Evolutionary conservation across 2,888 invertebrate genomes (phyloP), one percentile per base, ranked within the genome.

Genomic region (Molorchus minor): DNA sequence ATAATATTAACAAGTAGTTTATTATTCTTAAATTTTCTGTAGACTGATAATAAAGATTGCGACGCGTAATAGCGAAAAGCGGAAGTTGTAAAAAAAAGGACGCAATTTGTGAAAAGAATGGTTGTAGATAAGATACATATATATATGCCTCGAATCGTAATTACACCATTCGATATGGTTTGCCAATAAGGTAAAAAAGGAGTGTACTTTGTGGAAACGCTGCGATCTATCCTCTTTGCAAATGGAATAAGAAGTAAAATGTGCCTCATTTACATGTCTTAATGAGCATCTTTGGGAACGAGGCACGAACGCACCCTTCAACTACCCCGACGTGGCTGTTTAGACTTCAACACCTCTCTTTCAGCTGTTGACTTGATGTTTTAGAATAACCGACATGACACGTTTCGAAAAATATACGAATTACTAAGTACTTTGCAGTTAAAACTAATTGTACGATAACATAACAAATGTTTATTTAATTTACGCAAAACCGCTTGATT

Each of bases 221-320:
- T 65, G 62, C 64, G 67, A 62, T 68, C 76, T 75, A 76, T 78
- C 74, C 74, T 77, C 78, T 77, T 75, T 72, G 76, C 75, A 76
- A 78, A 77, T 78, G 77, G 74, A 74, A 72, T 75, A 77, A 77
- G 78, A 78, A 76, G 78, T 77, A 78, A 78, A 78, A 78, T 78
- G 75, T 75, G 75, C 71, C 76, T 79, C 77, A 79, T 79, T 79
- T 79, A 78, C 78, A 79, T 79, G 74, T 76, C 78, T 78, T 78
- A 78, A 79, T 79, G 77, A 79, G 77, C 76, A 76, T 76, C 78
- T 79, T 78, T 77, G 77, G 76, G 74, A 71, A 74, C 75, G 66
- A 73, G 70, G 75, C 76, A 75, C 75, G 75, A 73, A 71, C 71
- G 71, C 71, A 72, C 72, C 74, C 70, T 69, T 67, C 68, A 69